Conservation (phyloP, 37 sponge, comb jelly and placozoan genomes). For the Geodia barretti region DNA sequence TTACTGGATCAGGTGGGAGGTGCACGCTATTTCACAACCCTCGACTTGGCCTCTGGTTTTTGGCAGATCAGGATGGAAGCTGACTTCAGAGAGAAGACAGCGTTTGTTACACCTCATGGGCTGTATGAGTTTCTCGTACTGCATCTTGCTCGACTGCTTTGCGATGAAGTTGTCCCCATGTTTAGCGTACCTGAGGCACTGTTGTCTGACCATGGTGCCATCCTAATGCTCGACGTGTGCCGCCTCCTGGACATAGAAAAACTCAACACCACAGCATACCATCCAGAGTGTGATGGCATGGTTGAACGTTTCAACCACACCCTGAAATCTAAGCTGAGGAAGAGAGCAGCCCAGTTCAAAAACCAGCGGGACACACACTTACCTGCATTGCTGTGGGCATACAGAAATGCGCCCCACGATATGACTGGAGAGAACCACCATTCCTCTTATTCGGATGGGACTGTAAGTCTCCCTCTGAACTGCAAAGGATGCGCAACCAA, state of each 20-base stretch:
- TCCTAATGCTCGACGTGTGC: slow-evolving; percentile 29
- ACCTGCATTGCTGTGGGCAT: slow-evolving; percentile 57
- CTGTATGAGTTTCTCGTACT: slow-evolving; percentile 67
- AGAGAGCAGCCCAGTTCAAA: slow-evolving; percentile 31
- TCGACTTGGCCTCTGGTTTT: slow-evolving; percentile 67
- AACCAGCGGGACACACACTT: slow-evolving; percentile 52
- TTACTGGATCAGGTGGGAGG: slow-evolving; percentile 63
- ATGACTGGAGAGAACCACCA: slow-evolving; percentile 59
- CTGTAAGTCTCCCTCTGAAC: slow-evolving; percentile 47
- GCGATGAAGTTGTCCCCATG: slow-evolving; percentile 46
- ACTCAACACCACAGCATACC: slow-evolving; percentile 54
- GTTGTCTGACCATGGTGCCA: slow-evolving; percentile 47
- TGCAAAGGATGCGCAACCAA: not conserved
- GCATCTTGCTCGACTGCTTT: slow-evolving; percentile 36
- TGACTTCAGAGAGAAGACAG: slow-evolving; percentile 55
- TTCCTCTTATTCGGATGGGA: slow-evolving; percentile 58
- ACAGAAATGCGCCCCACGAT: slow-evolving; percentile 56
- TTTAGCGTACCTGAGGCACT: slow-evolving; percentile 46
- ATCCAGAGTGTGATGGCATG: slow-evolving; percentile 55
- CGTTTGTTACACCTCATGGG: slow-evolving; percentile 44
- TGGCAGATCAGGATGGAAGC: slow-evolving; percentile 55
- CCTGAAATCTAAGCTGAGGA: slow-evolving; percentile 44
- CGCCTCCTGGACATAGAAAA: slow-evolving; percentile 35
- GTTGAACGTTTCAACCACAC: slow-evolving; percentile 50
- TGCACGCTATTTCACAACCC: slow-evolving; percentile 37